phyloP scores from a whole-genome alignment of 2,113 vertebrate genomes.

The Apistogramma diplotaenia region DNA sequence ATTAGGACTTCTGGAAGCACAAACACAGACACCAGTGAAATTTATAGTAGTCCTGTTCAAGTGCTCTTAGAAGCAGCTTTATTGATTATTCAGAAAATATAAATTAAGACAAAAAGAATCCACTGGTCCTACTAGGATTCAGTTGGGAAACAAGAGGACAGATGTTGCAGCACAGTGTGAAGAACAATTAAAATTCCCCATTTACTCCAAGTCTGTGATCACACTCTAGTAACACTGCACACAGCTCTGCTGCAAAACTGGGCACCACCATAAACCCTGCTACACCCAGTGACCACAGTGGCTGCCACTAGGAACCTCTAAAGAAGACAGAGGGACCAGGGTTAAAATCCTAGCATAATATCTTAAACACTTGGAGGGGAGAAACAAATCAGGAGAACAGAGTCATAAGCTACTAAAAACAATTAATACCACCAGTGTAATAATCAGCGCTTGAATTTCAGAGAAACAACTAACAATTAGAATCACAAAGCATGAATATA shows the following conservation, averaged over 20 bases:
- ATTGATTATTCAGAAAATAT: neutral
- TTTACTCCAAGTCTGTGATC: too few species aligned
- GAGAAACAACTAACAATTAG: accelerated
- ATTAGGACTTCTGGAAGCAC: too few species aligned
- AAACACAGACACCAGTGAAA: too few species aligned
- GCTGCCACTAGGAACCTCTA: neutral
- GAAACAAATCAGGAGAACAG: neutral
- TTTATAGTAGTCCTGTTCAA: neutral
- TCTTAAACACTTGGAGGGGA: neutral
- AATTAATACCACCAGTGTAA: neutral
- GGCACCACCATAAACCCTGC: neutral
- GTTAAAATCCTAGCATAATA: neutral
- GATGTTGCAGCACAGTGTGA: neutral
- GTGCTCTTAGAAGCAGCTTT: neutral
- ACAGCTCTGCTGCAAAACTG: too few species aligned
- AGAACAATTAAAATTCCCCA: too few species aligned
- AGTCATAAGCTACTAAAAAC: neutral
- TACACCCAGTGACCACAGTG: neutral
- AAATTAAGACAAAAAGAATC: neutral
- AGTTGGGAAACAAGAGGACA: neutral
- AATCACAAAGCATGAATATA: neutral
- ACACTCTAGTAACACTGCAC: too few species aligned
- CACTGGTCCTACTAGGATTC: neutral
- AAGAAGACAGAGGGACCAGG: neutral
- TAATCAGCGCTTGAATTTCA: neutral